Evolutionary conservation across 2,113 vertebrate species (phyloP).

Genomic region (Pleuronectes platessa): DNA sequence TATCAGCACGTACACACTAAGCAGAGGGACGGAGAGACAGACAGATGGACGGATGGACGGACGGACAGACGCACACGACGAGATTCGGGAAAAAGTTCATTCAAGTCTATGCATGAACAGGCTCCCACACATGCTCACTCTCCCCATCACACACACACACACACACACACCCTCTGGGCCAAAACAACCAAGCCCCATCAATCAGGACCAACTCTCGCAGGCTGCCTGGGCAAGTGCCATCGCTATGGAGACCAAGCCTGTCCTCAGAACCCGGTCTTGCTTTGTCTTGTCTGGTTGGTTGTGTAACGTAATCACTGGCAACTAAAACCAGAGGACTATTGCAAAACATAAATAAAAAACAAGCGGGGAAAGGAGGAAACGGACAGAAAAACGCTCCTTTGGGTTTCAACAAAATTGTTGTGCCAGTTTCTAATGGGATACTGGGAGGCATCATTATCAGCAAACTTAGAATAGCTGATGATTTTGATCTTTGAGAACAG

Average conservation of each 20-base stretch:
- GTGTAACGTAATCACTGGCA: conserved; percentile 55
- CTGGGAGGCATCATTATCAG: too few species aligned
- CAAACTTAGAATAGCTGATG: too few species aligned
- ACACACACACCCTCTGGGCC: conserved; percentile 19
- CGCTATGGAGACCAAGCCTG: conserved; percentile 76
- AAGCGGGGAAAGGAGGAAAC: neutral
- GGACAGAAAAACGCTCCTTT: neutral
- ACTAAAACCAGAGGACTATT: conserved; percentile 38
- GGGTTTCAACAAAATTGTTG: too few species aligned
- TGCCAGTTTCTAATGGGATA: too few species aligned
- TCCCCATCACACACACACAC: neutral
- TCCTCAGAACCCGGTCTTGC: conserved; percentile 54
- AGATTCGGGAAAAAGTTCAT: conserved; percentile 14
- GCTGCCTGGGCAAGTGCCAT: conserved; percentile 66
- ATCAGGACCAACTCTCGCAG: conserved; percentile 74
- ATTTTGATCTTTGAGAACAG: too few species aligned
- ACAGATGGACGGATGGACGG: neutral
- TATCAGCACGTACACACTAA: conserved; percentile 13
- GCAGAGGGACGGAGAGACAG: neutral
- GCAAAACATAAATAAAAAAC: conserved; percentile 15
- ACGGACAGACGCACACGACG: conserved; percentile 2
- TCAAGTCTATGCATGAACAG: conserved; percentile 12
- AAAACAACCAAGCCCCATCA: conserved; percentile 66
- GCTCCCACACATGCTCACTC: conserved; percentile 6
- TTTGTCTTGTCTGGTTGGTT: conserved; percentile 70